Percentiles rank a stretch among this genome's conserved stretches.
Evolutionary conservation across 2,797 vertebrate species (phyloP).

Genomic region (Prionace glauca): DNA sequence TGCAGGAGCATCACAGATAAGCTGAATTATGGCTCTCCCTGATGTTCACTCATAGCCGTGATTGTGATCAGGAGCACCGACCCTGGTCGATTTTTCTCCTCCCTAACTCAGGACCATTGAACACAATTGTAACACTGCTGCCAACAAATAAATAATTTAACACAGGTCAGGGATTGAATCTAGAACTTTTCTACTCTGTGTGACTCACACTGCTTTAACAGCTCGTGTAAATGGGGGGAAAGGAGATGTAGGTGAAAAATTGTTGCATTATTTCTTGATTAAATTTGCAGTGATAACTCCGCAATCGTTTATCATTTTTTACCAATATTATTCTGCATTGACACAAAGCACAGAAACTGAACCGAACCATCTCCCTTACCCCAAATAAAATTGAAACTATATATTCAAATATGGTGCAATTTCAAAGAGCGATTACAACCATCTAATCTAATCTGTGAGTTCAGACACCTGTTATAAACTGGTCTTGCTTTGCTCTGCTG

Average conservation of each 20-base stretch:
- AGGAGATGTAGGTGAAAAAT: not conserved
- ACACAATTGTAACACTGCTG: not conserved
- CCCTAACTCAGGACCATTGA: not conserved
- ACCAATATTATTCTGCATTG: not conserved
- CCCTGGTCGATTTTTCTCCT: not conserved
- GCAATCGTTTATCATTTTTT: not conserved
- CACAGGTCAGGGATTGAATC: not conserved
- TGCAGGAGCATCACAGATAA: not conserved
- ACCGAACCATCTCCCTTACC: not conserved
- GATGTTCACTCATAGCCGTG: not conserved
- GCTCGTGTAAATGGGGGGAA: too few species aligned
- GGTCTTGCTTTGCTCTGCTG: not conserved
- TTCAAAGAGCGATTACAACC: not conserved
- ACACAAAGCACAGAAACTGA: not conserved
- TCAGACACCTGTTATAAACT: not conserved
- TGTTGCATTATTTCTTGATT: not conserved
- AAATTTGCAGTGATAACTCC: not conserved
- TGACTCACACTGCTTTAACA: not conserved
- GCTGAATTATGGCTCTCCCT: not conserved
- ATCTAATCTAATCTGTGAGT: not conserved
- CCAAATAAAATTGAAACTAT: not conserved
- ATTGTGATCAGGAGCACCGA: not conserved
- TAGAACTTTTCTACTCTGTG: not conserved
- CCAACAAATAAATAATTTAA: not conserved
- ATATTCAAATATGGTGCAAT: not conserved